Conservation (phyloP, 2,113 vertebrate genomes). For the Callipepla californica region DNA sequence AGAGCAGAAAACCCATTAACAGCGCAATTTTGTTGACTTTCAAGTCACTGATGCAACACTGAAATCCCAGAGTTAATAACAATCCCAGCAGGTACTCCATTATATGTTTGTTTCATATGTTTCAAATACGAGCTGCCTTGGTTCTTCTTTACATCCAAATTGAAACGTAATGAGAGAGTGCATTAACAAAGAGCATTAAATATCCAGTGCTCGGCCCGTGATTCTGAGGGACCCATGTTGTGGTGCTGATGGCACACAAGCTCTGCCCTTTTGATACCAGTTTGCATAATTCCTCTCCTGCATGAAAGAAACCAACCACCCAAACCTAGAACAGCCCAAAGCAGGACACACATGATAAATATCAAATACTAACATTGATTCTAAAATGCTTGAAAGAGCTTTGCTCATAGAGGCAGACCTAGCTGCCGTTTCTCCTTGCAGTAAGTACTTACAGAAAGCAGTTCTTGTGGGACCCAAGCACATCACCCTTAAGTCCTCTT, state of each 20-base stretch:
- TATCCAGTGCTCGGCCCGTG: background rate
- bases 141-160: background rate
- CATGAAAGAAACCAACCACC: background rate
- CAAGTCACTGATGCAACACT: background rate
- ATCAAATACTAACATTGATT: background rate
- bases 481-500: background rate
- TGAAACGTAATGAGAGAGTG: slow-evolving; percentile 12
- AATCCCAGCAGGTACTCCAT: background rate
- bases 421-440: background rate
- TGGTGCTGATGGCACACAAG: background rate
- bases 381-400: background rate
- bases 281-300: background rate
- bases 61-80: background rate
- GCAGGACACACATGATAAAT: background rate
- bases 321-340: background rate
- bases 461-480: background rate
- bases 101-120: background rate
- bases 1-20: background rate
- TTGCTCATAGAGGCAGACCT: rapidly evolving
- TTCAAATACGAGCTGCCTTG: background rate
- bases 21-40: background rate
- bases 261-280: background rate
- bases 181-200: background rate
- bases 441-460: background rate
- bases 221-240: background rate